Conservation (phyloP, 2,113 vertebrate genomes). For the Carassius auratus region DNA sequence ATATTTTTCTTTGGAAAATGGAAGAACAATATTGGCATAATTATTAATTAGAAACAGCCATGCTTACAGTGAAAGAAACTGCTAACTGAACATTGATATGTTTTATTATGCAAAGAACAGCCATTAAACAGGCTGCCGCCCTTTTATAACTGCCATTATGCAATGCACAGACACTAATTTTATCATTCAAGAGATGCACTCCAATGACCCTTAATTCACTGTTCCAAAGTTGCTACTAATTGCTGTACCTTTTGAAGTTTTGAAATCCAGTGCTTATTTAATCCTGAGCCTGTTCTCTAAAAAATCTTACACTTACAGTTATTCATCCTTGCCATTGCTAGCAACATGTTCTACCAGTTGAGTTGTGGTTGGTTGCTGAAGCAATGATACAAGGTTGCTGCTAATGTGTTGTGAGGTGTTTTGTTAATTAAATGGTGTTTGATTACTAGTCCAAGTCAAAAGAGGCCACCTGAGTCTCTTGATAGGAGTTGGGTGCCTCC, state of each 20-base stretch:
- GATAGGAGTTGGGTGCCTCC: too few relatives aligned
- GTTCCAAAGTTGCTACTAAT: too few relatives aligned
- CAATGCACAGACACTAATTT: not conserved
- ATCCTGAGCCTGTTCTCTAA: not conserved
- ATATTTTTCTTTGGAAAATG: not conserved
- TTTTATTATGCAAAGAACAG: not conserved
- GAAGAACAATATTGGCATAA: not conserved
- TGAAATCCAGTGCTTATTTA: not conserved
- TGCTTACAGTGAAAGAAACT: not conserved
- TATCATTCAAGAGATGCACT: not conserved
- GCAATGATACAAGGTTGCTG: too few relatives aligned
- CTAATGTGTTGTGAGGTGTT: too few relatives aligned
- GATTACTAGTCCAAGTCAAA: too few relatives aligned
- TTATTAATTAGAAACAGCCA: not conserved
- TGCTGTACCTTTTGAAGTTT: not conserved
- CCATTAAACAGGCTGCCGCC: not conserved
- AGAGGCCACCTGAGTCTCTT: too few relatives aligned
- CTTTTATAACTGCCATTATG: not conserved
- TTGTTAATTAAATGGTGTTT: too few relatives aligned
- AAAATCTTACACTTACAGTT: not conserved
- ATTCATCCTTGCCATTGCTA: not conserved
- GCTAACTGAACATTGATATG: too few relatives aligned
- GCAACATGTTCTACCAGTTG: not conserved
- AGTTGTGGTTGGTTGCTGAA: not conserved
- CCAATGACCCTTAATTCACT: not conserved